phyloP scores from a whole-genome alignment of 2,113 vertebrate genomes.

The Lophura nycthemera region DNA sequence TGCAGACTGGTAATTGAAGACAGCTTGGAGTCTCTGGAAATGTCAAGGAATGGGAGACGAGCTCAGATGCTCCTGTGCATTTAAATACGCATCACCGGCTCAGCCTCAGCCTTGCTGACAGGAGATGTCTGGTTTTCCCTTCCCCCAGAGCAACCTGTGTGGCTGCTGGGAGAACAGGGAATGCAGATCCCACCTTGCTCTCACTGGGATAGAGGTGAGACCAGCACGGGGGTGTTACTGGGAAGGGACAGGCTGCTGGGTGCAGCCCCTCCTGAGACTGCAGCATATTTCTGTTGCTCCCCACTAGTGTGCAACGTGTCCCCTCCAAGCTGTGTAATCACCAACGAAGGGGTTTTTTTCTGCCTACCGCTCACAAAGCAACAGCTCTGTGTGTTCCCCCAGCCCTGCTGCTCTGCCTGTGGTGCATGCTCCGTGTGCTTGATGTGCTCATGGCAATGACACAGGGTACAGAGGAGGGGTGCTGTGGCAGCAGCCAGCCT shows the following conservation, averaged over 20 bases:
- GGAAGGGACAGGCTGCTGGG: background rate
- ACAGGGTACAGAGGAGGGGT: background rate
- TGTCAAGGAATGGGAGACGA: slow-evolving; percentile 60
- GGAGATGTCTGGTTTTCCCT: background rate
- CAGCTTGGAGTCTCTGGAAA: slow-evolving; percentile 64
- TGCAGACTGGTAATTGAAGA: slow-evolving; percentile 68
- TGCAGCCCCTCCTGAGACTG: background rate
- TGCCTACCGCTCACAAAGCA: background rate
- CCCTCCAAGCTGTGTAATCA: background rate
- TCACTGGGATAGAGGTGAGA: background rate
- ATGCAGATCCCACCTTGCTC: background rate
- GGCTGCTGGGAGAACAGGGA: background rate
- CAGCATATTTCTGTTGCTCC: background rate
- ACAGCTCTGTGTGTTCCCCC: background rate
- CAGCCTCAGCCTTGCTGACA: background rate
- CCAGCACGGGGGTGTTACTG: background rate
- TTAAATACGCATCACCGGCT: background rate
- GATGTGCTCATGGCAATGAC: background rate
- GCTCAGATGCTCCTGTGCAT: slow-evolving; percentile 41
- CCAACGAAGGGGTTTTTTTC: fast-evolving
- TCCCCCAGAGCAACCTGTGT: background rate
- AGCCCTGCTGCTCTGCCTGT: background rate
- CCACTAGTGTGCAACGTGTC: fast-evolving
- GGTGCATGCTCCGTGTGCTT: background rate
- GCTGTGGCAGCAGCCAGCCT: background rate